Evolutionary conservation across 2,797 vertebrate species (phyloP).

Genomic region (Karalla daura): DNA sequence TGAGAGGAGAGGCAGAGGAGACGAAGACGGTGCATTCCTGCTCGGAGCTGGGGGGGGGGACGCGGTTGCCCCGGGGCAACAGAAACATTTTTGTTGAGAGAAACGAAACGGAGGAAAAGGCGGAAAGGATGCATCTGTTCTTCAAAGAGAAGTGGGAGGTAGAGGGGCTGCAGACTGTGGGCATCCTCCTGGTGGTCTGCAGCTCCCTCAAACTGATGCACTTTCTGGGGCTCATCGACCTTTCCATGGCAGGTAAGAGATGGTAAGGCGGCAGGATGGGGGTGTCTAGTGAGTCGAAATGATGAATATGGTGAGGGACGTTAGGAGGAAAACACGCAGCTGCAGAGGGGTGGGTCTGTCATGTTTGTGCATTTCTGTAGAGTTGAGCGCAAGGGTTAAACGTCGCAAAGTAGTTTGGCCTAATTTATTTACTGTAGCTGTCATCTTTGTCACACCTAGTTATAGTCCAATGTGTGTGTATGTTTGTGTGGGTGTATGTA

Average conservation of each 20-base stretch:
- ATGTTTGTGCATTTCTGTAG: constrained; percentile 22
- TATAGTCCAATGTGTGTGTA: constrained; percentile 9
- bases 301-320: constrained; percentile 33
- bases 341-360: constrained; percentile 8
- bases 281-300: constrained; percentile 24
- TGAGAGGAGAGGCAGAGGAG: constrained; percentile 60
- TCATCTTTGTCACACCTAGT: constrained; percentile 35
- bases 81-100: constrained; percentile 54
- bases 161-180: constrained; percentile 88
- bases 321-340: constrained; percentile 20
- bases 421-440: constrained; percentile 30
- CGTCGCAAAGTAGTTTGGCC: constrained; percentile 32
- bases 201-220: constrained; percentile 89
- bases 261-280: constrained; percentile 31
- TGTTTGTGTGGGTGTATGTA: constrained; percentile 6
- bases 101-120: constrained; percentile 27
- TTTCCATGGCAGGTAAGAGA: constrained; percentile 83
- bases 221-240: constrained; percentile 89
- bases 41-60: constrained; percentile 41
- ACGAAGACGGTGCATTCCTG: constrained; percentile 49
- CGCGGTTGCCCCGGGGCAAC: constrained; percentile 48
- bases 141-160: constrained; percentile 84
- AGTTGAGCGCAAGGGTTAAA: constrained; percentile 23
- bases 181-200: constrained; percentile 87
- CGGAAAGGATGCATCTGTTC: constrained; percentile 80